Conservation (phyloP, 2,888 invertebrate genomes). For the Cylindroiulus punctatus region DNA sequence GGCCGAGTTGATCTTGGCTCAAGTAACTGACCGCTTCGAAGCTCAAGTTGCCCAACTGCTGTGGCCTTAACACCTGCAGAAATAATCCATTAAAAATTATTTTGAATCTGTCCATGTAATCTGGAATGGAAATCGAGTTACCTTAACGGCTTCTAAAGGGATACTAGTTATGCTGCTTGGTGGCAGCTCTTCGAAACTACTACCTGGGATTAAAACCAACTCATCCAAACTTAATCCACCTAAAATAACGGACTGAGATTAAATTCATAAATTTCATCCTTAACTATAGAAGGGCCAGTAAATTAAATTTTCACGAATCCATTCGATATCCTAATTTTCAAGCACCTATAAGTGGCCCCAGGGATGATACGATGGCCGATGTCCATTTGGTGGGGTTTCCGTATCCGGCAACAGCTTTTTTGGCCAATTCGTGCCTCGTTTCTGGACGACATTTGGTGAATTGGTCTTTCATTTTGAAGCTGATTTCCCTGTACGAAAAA, state of each 20-base stretch:
- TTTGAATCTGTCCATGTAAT: neutral
- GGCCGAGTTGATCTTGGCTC: constrained; percentile 36
- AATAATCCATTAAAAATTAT: too few relatives aligned
- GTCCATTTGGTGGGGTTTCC: constrained; percentile 42
- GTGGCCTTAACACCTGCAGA: constrained; percentile 38
- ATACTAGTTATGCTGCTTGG: neutral
- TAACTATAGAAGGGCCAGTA: neutral
- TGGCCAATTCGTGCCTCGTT: neutral
- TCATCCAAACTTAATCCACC: constrained; percentile 40
- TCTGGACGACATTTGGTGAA: constrained; percentile 34
- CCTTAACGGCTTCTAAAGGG: neutral
- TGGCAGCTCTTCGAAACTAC: constrained; percentile 27
- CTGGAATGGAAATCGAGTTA: neutral
- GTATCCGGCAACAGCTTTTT: constrained; percentile 30
- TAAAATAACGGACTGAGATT: neutral
- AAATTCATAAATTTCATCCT: neutral
- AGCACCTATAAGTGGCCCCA: constrained; percentile 40
- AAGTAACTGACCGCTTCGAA: constrained; percentile 48
- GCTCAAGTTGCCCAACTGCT: constrained; percentile 46
- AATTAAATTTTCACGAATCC: too few relatives aligned
- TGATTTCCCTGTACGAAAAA: constrained; percentile 20
- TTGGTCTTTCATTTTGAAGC: constrained; percentile 28
- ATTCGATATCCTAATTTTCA: neutral
- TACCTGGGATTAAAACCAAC: constrained; percentile 41
- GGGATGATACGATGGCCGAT: neutral